Percentiles rank a stretch among this genome's conserved stretches.
phyloP scores from a whole-genome alignment of 1,140 invertebrate genomes.

The Pantala flavescens region DNA sequence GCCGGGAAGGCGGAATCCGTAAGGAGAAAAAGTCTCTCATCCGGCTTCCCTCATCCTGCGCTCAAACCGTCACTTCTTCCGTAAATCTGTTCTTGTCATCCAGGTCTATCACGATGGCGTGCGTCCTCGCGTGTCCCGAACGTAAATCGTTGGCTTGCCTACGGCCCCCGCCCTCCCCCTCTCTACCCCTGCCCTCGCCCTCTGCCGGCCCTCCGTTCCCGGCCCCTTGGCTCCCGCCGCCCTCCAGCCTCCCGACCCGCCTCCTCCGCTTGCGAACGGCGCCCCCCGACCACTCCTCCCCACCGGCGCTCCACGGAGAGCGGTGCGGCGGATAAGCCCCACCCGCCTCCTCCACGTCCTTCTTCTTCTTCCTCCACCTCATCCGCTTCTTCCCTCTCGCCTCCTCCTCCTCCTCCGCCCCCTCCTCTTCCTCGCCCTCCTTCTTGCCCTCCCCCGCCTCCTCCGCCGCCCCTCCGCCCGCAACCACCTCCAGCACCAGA shows the following conservation, averaged over 20 bases:
- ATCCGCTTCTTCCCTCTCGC: neutral
- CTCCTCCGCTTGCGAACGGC: neutral
- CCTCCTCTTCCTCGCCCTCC: neutral
- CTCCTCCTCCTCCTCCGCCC: neutral
- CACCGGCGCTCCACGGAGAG: neutral
- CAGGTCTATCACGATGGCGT: slow-evolving; percentile 63
- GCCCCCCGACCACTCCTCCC: neutral
- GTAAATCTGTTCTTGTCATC: slow-evolving; percentile 69
- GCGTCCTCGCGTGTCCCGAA: slow-evolving; percentile 54
- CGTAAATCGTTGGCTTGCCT: neutral
- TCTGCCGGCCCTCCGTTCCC: neutral
- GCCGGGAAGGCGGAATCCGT: too few species aligned
- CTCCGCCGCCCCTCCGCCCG: neutral
- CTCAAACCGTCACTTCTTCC: slow-evolving; percentile 66
- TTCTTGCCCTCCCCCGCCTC: neutral
- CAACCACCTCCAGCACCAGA: neutral
- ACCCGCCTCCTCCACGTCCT: neutral
- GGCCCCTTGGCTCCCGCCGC: neutral
- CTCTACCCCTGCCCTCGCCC: neutral
- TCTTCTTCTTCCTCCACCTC: neutral
- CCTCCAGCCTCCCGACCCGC: neutral
- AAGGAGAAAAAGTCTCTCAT: neutral
- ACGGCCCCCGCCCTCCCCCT: neutral
- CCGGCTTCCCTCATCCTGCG: neutral
- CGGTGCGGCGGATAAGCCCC: neutral